Evolutionary conservation across 2,888 invertebrate species (phyloP), one percentile per base, ranked within the genome.

Genomic region (Mamestra brassicae): DNA sequence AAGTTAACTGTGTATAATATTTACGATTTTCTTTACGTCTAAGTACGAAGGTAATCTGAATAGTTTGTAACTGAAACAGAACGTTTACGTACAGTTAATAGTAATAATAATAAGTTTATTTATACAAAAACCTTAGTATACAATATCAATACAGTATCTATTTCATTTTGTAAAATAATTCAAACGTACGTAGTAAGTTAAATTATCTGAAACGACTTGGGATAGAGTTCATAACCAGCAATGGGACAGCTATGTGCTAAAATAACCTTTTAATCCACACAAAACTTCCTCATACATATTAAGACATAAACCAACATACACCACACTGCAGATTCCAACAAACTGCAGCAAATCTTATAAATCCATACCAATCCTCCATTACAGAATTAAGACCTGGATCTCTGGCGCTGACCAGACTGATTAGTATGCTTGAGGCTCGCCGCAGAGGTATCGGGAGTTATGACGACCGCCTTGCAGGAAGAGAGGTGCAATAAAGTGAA

Each of bases 401-500:
- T 70, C 71, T 57, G 8, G 47, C 60, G 52, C 75, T 85, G 80
- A 75, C 78, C 85, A 52, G 38, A 10, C 66, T 81, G 73, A 84
- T 86, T 82, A 80, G 84, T 87, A 86, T 85, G 84, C 87, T 74
- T 58, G 71, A 47, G 71, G 78, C 72, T 36, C 36, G 57, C 73
- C 77, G 71, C 80, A 73, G 71, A 78, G 80, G 85, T 80, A 87
- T 89, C 85, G 88, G 86, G 91, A 93, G 92, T 93, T 93, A 94
- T 94, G 94, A 91, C 89, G 88, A 87, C 90, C 90, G 89, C 90
- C 90, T 89, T 90, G 89, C 89, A 90, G 82, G 87, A 85, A 83
- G 70, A 81, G 88, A 90, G 87, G 90, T 88, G 94, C 93, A 93
- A 93, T 95, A 94, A 94, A 95, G 93, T 96, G 95, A 95, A 95